These are phyloP conservation scores for Harmothoe impar DNA, from an alignment of 2,888 invertebrate species.

Conservation along the genomic window DNA sequence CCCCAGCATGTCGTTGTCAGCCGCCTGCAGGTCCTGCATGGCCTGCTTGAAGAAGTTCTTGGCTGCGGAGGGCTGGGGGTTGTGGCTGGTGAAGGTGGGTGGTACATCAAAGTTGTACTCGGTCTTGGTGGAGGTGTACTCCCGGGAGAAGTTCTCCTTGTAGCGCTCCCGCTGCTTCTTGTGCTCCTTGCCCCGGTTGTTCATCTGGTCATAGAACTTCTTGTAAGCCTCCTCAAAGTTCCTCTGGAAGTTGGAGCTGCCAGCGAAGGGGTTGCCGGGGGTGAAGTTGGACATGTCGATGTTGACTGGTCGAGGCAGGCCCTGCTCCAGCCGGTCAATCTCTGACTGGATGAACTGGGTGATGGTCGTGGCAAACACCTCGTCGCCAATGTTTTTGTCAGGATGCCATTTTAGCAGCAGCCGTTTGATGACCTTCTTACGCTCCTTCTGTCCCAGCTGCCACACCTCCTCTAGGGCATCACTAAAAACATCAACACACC, in stretches of 20 bases:
- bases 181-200: constrained; percentile 69
- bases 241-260: constrained; percentile 69
- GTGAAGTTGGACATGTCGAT: constrained; percentile 62
- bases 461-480: constrained; percentile 69
- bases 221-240: constrained; percentile 73
- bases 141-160: constrained; percentile 70
- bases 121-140: constrained; percentile 65
- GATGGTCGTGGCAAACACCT: constrained; percentile 68
- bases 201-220: constrained; percentile 70
- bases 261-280: constrained; percentile 71
- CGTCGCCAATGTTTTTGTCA: constrained; percentile 73
- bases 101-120: constrained; percentile 71
- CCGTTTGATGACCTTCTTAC: constrained; percentile 71
- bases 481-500: neutral
- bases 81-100: constrained; percentile 71
- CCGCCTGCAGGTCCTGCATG: constrained; percentile 70
- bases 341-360: constrained; percentile 70
- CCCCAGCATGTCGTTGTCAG: constrained; percentile 72
- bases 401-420: constrained; percentile 75
- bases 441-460: constrained; percentile 66
- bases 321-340: constrained; percentile 71
- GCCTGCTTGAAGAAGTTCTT: constrained; percentile 72
- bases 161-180: constrained; percentile 71
- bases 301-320: constrained; percentile 66
- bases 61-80: constrained; percentile 74